Conservation (phyloP, 2,797 vertebrate species). For the Clarias fuscus region DNA sequence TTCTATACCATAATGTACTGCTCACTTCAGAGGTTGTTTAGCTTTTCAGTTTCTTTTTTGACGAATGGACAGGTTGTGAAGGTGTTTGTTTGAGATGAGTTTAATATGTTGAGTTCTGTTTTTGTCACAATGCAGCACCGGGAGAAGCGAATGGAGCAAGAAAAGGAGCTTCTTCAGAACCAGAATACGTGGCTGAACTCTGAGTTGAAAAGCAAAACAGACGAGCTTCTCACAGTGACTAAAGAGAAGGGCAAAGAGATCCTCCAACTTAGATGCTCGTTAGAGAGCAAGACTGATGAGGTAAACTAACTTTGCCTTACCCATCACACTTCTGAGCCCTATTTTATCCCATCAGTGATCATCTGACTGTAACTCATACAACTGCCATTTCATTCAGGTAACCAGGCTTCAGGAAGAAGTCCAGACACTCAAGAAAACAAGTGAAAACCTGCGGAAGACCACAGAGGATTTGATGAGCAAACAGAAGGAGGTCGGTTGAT, state of each 20-base stretch:
- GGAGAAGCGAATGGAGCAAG: constrained; percentile 91
- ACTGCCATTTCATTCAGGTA: constrained; percentile 68
- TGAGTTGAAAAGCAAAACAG: constrained; percentile 89
- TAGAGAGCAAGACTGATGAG: constrained; percentile 89
- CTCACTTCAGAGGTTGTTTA: background rate
- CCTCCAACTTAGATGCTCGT: constrained; percentile 81
- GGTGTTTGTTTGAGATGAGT: background rate
- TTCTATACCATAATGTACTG: background rate
- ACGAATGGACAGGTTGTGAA: background rate
- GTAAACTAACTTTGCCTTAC: constrained; percentile 62
- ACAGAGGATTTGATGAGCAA: constrained; percentile 88
- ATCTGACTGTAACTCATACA: background rate
- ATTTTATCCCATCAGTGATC: background rate
- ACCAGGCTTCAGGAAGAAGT: constrained; percentile 83
- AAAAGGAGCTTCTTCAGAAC: constrained; percentile 88
- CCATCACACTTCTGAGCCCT: background rate
- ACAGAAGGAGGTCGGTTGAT: constrained; percentile 85
- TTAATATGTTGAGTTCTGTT: background rate
- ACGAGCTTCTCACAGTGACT: constrained; percentile 82
- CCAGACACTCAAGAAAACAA: constrained; percentile 78
- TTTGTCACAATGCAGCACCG: constrained; percentile 74
- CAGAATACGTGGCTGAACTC: constrained; percentile 86
- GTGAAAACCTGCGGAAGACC: constrained; percentile 83
- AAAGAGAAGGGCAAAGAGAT: constrained; percentile 89
- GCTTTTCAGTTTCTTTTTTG: background rate